These are phyloP conservation scores for Platorchestia sp. DNA, from an alignment of 1,140 invertebrate species.

Conservation along the genomic window DNA sequence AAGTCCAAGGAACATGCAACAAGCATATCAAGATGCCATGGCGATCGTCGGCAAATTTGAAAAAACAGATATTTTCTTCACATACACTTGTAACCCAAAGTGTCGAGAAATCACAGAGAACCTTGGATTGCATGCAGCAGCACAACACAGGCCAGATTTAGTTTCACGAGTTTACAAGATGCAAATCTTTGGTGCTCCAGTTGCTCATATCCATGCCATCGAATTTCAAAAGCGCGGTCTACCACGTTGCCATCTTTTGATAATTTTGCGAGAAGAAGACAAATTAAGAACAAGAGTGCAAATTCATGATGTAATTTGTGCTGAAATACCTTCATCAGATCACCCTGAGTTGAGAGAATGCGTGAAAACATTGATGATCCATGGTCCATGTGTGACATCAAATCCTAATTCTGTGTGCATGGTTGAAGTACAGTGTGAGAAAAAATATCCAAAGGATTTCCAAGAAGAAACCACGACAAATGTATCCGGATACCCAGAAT, in stretches of 20 bases:
- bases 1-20: constrained; percentile 67
- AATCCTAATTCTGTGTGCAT: constrained; percentile 41
- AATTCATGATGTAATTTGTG: constrained; percentile 26
- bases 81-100: constrained; percentile 73
- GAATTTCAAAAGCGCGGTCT: constrained; percentile 38
- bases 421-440: not conserved
- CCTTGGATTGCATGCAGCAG: constrained; percentile 65
- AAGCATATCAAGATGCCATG: constrained; percentile 71
- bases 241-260: constrained; percentile 23
- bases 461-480: constrained; percentile 40
- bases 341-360: not conserved
- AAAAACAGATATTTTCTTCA: constrained; percentile 72
- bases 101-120: constrained; percentile 69
- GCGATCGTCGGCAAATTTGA: constrained; percentile 69
- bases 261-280: constrained; percentile 7
- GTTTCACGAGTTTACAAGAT: not conserved
- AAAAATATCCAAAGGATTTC: constrained; percentile 27
- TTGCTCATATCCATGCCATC: constrained; percentile 38
- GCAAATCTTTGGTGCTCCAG: constrained; percentile 23
- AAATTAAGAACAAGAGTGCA: constrained; percentile 34
- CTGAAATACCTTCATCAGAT: constrained; percentile 26
- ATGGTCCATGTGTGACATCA: not conserved
- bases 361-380: constrained; percentile 44
- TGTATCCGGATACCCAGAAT: not conserved
- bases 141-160: constrained; percentile 33